Base-by-base conservation (phyloP, 1,140 invertebrate species). In the Mesaphorura yosii region DNA sequence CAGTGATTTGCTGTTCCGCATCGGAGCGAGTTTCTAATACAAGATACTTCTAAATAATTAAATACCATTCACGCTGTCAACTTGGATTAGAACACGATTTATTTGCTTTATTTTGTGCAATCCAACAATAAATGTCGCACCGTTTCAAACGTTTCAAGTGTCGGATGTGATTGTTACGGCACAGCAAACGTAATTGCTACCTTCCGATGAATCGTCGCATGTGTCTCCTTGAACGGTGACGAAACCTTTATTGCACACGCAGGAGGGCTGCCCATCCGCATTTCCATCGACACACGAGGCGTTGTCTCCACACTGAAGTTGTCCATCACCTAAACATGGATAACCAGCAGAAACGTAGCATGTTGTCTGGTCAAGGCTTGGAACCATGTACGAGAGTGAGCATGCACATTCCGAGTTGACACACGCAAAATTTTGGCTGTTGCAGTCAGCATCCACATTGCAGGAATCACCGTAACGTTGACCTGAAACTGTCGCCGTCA, bases 281-380 rank as follows among this genome's bases (percentile, higher is more conserved):
- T 41, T 55, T 31, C 25, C 14, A 23, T 23, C 40, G 26, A 50
- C 48, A 28, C 48, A 55, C 3, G 47, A 42, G 25, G 56, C 39
- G 29, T 53, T 44, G 5, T 53, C 45, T n/a, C 39, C 38, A 45
- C 56, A 58, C 20, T 22, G 19, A 25, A 58, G 23, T 15, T 37
- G 39, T 17, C 27, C 34, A n/a, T 37, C 31, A 2, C 22, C 15
- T 39, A 42, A 44, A 26, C 56, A 58, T 15, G 45, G 41, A 15
- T 58, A 38, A 25, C 46, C 40, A 7, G 28, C 56, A 1, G 56
- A 23, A 12, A 58, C 50, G 22, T 41, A 14, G 40, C 56, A 58
- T 14, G 44, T 7, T 23, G 23, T 22, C 31, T 42, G 40, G 12
- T 53, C 39, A 12, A 23, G 4, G 31, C 45, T 53, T 26, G 45